These are phyloP conservation scores for Sebastes dallii DNA, from an alignment of 2,797 vertebrate species.

Conservation along the genomic window DNA sequence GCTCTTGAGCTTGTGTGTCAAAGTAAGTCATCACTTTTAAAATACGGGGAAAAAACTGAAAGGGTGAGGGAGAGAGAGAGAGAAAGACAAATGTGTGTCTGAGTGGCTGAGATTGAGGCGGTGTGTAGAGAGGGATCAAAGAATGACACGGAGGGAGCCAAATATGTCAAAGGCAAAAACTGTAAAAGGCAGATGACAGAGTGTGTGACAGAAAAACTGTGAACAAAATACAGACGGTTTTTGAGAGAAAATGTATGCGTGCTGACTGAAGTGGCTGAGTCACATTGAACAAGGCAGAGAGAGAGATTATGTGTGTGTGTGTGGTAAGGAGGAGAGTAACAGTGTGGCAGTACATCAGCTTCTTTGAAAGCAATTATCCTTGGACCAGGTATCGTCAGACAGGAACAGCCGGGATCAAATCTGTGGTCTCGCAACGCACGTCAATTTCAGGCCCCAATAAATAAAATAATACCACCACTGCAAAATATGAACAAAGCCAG, in stretches of 20 bases:
- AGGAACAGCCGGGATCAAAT: slow-evolving; percentile 33
- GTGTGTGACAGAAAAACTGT: background rate
- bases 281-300: background rate
- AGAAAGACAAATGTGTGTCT: background rate
- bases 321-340: background rate
- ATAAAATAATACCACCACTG: slow-evolving; percentile 42
- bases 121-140: background rate
- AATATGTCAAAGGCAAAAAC: background rate
- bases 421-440: slow-evolving; percentile 21
- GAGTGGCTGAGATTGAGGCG: background rate
- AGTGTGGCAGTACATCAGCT: background rate
- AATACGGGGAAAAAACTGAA: background rate
- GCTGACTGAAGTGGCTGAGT: background rate
- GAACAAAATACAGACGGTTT: background rate
- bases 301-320: background rate
- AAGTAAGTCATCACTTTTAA: slow-evolving; percentile 5
- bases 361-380: slow-evolving; percentile 65
- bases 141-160: background rate
- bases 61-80: background rate
- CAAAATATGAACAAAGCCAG: slow-evolving; percentile 24
- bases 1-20: background rate
- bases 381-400: slow-evolving; percentile 56
- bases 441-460: slow-evolving; percentile 46
- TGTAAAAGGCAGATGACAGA: background rate
- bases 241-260: background rate